Percentiles rank a stretch among this genome's conserved stretches.
Conservation (phyloP, 1,140 invertebrate genomes). For the Phymorhynchus buccinoides region DNA sequence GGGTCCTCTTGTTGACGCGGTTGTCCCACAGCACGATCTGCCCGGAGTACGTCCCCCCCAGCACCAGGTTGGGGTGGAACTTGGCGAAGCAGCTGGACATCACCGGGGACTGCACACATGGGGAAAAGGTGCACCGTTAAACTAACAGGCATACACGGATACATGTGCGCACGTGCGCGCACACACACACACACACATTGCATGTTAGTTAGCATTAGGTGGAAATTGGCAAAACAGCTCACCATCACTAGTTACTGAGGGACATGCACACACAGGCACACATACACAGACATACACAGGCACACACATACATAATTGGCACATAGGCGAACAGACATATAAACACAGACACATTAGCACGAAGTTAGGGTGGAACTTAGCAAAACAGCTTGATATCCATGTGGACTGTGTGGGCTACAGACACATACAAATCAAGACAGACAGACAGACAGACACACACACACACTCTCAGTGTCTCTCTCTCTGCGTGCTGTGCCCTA, state of each 20-base stretch:
- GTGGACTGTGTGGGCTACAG: too few relatives aligned
- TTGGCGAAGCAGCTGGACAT: conserved; percentile 96
- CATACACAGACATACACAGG: not conserved
- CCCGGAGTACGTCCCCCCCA: conserved; percentile 98
- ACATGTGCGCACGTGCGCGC: not conserved
- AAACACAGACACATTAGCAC: too few relatives aligned
- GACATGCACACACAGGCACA: not conserved
- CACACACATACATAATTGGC: not conserved
- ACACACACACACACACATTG: not conserved
- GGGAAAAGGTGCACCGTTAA: too few relatives aligned
- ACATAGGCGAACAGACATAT: not conserved
- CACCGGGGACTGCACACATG: conserved; percentile 82
- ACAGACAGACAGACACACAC: too few relatives aligned
- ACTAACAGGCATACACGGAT: not conserved
- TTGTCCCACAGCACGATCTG: conserved; percentile 99
- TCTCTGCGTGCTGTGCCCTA: too few relatives aligned
- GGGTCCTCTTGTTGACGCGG: conserved; percentile 95
- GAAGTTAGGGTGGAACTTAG: too few relatives aligned
- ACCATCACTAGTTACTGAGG: too few relatives aligned
- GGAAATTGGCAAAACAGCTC: too few relatives aligned
- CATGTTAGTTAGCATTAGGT: too few relatives aligned
- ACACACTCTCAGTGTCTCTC: too few relatives aligned
- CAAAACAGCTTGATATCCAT: too few relatives aligned
- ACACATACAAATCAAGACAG: too few relatives aligned
- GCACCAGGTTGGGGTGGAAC: conserved; percentile 97